Evolutionary conservation across 2,113 vertebrate species (phyloP).

Genomic region (Ageneiosus marmoratus): DNA sequence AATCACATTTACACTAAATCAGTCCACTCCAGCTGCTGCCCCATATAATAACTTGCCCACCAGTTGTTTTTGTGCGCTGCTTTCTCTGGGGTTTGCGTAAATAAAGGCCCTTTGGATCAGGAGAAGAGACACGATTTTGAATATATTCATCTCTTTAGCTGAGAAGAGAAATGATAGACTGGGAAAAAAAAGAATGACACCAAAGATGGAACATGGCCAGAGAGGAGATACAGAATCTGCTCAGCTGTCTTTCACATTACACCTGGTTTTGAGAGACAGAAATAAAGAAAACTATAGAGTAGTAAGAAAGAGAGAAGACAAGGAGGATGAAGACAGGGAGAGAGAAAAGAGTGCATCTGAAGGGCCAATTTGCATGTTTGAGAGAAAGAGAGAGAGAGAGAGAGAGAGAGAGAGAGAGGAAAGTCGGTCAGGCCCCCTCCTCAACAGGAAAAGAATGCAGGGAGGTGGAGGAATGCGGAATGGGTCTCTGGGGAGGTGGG

Average conservation of each 20-base stretch:
- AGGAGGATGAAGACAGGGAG: background rate
- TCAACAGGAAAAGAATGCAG: constrained; percentile 62
- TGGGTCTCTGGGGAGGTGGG: constrained; percentile 62
- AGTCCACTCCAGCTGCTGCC: constrained; percentile 44
- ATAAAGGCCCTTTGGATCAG: background rate
- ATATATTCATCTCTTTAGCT: background rate
- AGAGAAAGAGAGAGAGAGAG: constrained; percentile 29
- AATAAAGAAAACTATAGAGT: background rate
- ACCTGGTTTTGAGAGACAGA: background rate
- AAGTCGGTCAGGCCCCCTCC: constrained; percentile 57
- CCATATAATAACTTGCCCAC: constrained; percentile 48
- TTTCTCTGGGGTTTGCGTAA: constrained; percentile 20
- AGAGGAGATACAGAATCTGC: constrained; percentile 17
- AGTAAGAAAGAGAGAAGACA: background rate
- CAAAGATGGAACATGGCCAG: constrained; percentile 17
- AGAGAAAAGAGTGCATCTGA: constrained; percentile 9
- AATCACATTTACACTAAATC: constrained; percentile 47
- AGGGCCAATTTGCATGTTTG: background rate
- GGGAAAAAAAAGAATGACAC: background rate
- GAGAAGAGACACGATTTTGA: background rate
- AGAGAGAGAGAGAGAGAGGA: constrained; percentile 42
- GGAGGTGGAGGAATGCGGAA: constrained; percentile 66
- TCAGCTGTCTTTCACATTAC: background rate
- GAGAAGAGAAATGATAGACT: background rate
- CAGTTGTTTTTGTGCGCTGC: constrained; percentile 35